Base-by-base conservation (phyloP, 2,797 vertebrate genomes). In the Pygocentrus nattereri region DNA sequence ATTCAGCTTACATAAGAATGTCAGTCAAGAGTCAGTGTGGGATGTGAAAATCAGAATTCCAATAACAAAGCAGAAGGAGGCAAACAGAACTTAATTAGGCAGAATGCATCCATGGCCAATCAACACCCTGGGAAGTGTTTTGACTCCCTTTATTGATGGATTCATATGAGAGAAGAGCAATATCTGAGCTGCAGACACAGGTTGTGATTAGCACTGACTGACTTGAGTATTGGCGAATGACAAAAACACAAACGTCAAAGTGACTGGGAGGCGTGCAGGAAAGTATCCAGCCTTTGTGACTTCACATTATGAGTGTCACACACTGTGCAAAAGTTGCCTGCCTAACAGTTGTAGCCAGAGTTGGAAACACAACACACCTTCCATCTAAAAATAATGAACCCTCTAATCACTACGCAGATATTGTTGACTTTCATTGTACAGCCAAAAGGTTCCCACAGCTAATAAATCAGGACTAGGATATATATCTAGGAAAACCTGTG, bases 1-100 rank as follows among this genome's bases (percentile, higher is more conserved):
- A 1, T 0, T 74, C 52, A 38, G 50, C 52, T 74, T 74, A 74
- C 70, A 23, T 41, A 58, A 74, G 71, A 38, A 52, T 58, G 52
- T 74, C 71, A 58, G 71, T 74, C 71, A 61, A 76, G n/a, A 81
- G 64, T 61, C 44, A 70, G 15, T 72, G 68, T 18, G 3, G 34
- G 49, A 65, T 18, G 10, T 47, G 16, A 47, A 80, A 68, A 74
- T 73, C 58, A 47, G 21, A 73, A 73, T 73, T 78, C 41, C 27
- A 68, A 65, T 67, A 67, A 73, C 1, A 1, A 30, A 31, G 19
- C 56, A 44, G 52, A 64, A 62, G 76, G 31, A 83, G 27, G 61
- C 41, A 52, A 82, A 75, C 4, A 58, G 67, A 69, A 68, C 59
- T 77, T 80, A 80, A 87, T 85, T 78, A 76, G 64, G 34, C 62